Percentiles rank a stretch among this genome's conserved stretches.
phyloP scores from a whole-genome alignment of 2,888 invertebrate genomes.

The Bimastos eiseni region DNA sequence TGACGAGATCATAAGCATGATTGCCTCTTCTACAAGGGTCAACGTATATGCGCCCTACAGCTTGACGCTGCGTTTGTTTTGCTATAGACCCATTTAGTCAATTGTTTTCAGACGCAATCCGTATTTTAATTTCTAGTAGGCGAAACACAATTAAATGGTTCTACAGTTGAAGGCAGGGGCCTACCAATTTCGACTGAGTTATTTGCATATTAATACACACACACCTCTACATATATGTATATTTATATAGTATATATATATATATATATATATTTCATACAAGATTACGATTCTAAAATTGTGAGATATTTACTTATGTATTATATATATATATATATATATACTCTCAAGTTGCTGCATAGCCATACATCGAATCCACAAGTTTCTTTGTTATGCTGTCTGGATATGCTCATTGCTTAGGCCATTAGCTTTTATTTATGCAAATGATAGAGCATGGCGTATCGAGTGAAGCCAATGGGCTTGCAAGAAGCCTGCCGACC shows the following conservation, averaged over 20 bases:
- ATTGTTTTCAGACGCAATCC: neutral
- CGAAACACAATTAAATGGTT: neutral
- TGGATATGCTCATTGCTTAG: neutral
- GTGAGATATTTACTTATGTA: no score
- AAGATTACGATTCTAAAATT: no score
- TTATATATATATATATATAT: neutral
- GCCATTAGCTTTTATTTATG: neutral
- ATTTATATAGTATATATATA: no score
- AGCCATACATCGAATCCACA: neutral
- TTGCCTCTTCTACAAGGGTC: neutral
- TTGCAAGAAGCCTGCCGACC: neutral
- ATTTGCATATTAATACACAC: neutral
- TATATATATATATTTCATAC: no score
- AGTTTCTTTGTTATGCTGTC: neutral
- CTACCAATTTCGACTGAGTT: neutral
- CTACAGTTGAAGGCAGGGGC: neutral
- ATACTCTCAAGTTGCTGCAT: neutral
- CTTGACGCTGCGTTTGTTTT: neutral
- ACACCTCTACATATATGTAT: no score
- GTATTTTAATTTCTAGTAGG: neutral
- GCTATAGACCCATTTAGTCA: neutral
- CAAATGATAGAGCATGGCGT: neutral
- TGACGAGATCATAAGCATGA: neutral
- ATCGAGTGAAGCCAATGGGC: neutral
- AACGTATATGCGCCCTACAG: neutral